phyloP scores from a whole-genome alignment of 1,140 invertebrate genomes.

The Drosophila kanapiae region DNA sequence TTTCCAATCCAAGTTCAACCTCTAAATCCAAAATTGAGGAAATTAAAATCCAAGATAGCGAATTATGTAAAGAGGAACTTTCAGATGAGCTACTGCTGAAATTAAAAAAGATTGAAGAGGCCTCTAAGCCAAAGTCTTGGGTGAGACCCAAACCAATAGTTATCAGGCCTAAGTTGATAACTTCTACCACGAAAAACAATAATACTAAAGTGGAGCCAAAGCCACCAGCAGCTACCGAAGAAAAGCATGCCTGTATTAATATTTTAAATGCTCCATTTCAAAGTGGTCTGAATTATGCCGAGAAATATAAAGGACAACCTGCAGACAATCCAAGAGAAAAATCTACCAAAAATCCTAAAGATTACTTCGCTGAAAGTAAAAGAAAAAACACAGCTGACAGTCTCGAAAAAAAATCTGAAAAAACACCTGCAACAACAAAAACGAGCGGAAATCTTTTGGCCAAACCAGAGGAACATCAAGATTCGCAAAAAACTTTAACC shows the following conservation, averaged over 20 bases:
- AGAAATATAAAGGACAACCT: not conserved
- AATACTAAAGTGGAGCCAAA: not conserved
- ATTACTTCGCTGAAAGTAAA: not conserved
- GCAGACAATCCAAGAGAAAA: not conserved
- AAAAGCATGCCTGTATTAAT: constrained; percentile 31
- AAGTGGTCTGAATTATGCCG: not conserved
- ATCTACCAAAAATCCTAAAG: not conserved
- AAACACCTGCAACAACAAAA: not conserved
- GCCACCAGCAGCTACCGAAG: not conserved
- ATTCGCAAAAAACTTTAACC: constrained; percentile 56
- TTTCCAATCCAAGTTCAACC: not conserved
- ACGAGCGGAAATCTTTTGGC: not conserved
- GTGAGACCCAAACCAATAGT: not conserved
- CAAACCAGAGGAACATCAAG: not conserved
- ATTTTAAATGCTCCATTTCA: constrained; percentile 41
- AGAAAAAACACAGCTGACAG: not conserved
- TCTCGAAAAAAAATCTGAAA: not conserved
- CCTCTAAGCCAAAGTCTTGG: constrained; percentile 51
- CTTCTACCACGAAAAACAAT: not conserved
- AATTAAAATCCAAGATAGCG: not conserved
- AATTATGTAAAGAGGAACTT: not conserved
- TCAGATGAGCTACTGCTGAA: not conserved
- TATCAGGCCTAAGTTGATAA: not conserved
- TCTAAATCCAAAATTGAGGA: not conserved
- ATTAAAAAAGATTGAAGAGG: constrained; percentile 37